Base-by-base conservation (phyloP, 53 echinoderm and acorn worm genomes). In the Antedon mediterranea region DNA sequence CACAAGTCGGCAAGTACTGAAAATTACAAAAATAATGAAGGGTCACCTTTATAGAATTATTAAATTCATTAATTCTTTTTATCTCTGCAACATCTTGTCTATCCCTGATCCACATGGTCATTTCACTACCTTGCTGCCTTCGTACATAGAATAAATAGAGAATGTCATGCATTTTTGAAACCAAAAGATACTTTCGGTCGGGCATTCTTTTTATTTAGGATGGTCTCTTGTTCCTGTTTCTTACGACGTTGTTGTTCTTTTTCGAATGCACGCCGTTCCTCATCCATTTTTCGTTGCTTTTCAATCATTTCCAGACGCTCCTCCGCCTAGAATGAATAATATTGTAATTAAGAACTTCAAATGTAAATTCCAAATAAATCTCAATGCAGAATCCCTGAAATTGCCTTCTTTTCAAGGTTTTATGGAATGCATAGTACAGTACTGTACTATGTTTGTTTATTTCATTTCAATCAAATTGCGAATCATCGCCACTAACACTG, bases 251-350 rank as follows among this genome's bases (percentile, higher is more conserved):
- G 88, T 78, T 88, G 89, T 73, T 97, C 92, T 76, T 86, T 87
- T 75, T 92, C 97, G 80, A 97, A 97, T 26, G 91, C 88, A 84
- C 85, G 85, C 34, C 97, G 82, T 72, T 97, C 97, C 81, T 97
- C 97, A 43, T 97, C 97, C 90, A 97, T 88, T 75, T 88, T 87
- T 14, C 97, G 89, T 79, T 97, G 97, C 29, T 88, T 83, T 76
- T 97, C 91, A 23, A 97, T 90, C 92, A 97, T 89, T 74, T 97
- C 91, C 74, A 97, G 84, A 5, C 97, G 92, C 86, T 97, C 97
- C 86, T 97, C 97, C 41, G 97, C 97, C 97, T 97, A 92, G 72
- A 85, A 78, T 81, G 81, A 83, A 89, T 77, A 89, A 32, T 72
- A 80, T 83, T 42, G 80, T 80, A 28, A 32, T 71, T 43, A 30